phyloP scores from a whole-genome alignment of 1,140 invertebrate genomes.

The Mercenaria mercenaria region DNA sequence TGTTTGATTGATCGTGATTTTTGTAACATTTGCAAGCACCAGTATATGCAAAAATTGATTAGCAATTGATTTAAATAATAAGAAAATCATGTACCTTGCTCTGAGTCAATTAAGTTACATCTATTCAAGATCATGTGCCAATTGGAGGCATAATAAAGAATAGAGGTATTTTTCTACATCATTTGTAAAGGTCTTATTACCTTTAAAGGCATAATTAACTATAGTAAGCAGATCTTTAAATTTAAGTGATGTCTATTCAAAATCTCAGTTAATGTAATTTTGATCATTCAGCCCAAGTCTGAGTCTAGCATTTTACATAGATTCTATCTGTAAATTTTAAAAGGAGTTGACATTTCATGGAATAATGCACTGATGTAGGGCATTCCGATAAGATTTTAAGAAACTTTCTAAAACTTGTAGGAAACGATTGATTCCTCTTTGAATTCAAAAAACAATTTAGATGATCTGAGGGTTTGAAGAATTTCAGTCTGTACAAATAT shows the following conservation, averaged over 20 bases:
- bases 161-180: too few relatives aligned
- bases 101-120: background rate
- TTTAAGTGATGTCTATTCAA: too few relatives aligned
- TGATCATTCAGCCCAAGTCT: background rate
- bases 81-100: background rate
- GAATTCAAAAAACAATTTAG: background rate
- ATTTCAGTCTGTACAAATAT: background rate
- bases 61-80: constrained; percentile 31
- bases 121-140: background rate
- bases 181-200: too few relatives aligned
- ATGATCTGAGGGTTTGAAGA: background rate
- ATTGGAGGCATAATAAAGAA: background rate
- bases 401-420: background rate
- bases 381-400: background rate
- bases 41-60: constrained; percentile 30
- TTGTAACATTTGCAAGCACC: background rate
- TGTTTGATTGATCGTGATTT: constrained; percentile 14
- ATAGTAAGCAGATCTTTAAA: too few relatives aligned
- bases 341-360: background rate
- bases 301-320: background rate
- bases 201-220: too few relatives aligned
- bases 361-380: background rate
- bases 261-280: background rate
- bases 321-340: background rate
- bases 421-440: background rate